Evolutionary conservation across 1,140 invertebrate species (phyloP).

Genomic region (Caerostris extrusa): DNA sequence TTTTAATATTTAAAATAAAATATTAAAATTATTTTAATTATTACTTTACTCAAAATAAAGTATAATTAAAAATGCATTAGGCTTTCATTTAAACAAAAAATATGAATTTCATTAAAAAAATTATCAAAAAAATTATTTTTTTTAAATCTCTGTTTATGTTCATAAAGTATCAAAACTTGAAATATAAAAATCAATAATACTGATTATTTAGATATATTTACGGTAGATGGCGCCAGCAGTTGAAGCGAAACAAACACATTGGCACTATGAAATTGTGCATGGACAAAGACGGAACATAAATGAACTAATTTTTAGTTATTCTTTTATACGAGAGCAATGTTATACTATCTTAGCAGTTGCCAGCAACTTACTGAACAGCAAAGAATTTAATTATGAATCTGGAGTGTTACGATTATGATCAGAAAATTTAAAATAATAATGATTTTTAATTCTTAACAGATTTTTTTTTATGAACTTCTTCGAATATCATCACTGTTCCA

Average conservation of each 20-base stretch:
- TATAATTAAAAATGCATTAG: too few relatives aligned
- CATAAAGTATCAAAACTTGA: background rate
- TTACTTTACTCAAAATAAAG: too few relatives aligned
- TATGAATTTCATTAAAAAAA: too few relatives aligned
- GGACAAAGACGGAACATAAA: background rate
- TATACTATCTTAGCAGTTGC: background rate
- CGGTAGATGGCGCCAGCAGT: background rate
- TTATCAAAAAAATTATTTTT: too few relatives aligned
- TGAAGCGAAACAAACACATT: background rate
- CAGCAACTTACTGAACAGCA: background rate
- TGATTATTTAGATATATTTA: background rate
- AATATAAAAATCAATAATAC: constrained; percentile 1
- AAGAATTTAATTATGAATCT: background rate
- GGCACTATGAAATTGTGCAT: background rate
- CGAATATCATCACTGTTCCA: too few relatives aligned
- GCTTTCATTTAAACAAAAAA: too few relatives aligned
- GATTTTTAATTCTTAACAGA: too few relatives aligned
- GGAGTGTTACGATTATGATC: background rate
- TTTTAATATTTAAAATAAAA: too few relatives aligned
- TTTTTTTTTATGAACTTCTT: too few relatives aligned
- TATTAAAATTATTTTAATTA: too few relatives aligned
- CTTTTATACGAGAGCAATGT: background rate
- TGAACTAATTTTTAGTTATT: background rate
- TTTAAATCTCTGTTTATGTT: background rate
- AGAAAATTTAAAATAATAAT: background rate